These are phyloP conservation scores for Sebastes alutus DNA, from an alignment of 2,797 vertebrate species.

Conservation along the genomic window DNA sequence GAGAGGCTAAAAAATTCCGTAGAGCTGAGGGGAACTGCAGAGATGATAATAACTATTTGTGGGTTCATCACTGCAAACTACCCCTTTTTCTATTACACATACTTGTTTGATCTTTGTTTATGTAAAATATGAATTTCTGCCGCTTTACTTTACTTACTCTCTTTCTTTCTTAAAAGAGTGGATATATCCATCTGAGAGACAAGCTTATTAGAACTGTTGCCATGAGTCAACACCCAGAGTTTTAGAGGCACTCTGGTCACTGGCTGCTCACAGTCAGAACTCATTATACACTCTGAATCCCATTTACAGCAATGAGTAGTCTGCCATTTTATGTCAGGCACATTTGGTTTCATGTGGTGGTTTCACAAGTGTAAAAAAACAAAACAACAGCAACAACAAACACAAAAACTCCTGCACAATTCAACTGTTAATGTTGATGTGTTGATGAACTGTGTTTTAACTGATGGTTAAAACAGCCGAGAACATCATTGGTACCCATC, in stretches of 20 bases:
- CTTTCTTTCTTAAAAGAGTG: too few species aligned
- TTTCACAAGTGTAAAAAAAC: too few species aligned
- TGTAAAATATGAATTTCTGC: background rate
- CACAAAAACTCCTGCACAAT: too few species aligned
- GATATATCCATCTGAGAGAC: background rate
- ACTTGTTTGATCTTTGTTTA: background rate
- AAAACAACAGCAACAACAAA: too few species aligned
- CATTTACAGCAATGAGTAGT: too few species aligned
- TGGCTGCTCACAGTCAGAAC: background rate
- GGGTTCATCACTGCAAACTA: background rate
- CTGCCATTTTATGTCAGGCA: too few species aligned
- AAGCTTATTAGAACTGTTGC: background rate
- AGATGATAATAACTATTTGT: background rate
- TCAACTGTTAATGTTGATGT: too few species aligned
- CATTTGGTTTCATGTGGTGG: too few species aligned
- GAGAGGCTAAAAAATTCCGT: background rate
- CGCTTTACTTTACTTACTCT: background rate
- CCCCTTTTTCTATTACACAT: background rate
- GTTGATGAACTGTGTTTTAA: too few species aligned
- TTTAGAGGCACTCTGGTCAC: background rate
- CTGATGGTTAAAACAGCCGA: background rate
- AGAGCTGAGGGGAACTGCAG: background rate
- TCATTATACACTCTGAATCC: background rate
- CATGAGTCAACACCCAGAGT: background rate
- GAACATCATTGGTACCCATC: background rate